Evolutionary conservation across 2,888 invertebrate species (phyloP).

Genomic region (Brachyptera putata): DNA sequence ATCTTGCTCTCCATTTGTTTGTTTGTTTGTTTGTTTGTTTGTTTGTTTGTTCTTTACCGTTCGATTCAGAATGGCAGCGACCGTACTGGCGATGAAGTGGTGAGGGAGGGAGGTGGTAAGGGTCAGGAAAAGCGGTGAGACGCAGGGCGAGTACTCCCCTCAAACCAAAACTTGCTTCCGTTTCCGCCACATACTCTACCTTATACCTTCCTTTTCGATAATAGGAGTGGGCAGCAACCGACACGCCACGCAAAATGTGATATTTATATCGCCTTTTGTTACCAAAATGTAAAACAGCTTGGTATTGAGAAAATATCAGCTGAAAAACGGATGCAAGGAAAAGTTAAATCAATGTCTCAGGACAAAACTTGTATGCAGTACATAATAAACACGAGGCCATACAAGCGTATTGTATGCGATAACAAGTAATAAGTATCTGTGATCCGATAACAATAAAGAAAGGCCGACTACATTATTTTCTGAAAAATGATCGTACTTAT

Average conservation of each 20-base stretch:
- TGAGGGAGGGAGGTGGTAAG: neutral
- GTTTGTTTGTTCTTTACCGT: too few species aligned
- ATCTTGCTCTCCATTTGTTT: too few species aligned
- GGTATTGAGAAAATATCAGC: slow-evolving; percentile 1
- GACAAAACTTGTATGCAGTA: too few species aligned
- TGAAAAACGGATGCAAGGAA: too few species aligned
- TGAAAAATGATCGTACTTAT: too few species aligned
- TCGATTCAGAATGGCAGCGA: neutral
- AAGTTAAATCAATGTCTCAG: too few species aligned
- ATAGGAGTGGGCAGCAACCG: neutral
- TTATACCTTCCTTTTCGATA: neutral
- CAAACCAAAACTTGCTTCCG: neutral
- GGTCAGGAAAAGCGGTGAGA: neutral
- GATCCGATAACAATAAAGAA: too few species aligned
- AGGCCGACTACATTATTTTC: too few species aligned
- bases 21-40: too few species aligned
- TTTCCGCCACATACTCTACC: neutral
- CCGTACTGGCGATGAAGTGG: neutral
- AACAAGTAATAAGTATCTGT: too few species aligned
- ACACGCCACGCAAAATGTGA: neutral
- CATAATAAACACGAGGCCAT: too few species aligned
- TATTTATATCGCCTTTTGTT: neutral
- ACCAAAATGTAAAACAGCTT: slow-evolving; percentile 7
- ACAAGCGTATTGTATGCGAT: too few species aligned
- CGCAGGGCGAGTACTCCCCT: neutral